Percentiles rank a stretch among this genome's conserved stretches.
Evolutionary conservation across 2,113 vertebrate genomes (phyloP).

Genomic region (Melanotaenia duboulayi): DNA sequence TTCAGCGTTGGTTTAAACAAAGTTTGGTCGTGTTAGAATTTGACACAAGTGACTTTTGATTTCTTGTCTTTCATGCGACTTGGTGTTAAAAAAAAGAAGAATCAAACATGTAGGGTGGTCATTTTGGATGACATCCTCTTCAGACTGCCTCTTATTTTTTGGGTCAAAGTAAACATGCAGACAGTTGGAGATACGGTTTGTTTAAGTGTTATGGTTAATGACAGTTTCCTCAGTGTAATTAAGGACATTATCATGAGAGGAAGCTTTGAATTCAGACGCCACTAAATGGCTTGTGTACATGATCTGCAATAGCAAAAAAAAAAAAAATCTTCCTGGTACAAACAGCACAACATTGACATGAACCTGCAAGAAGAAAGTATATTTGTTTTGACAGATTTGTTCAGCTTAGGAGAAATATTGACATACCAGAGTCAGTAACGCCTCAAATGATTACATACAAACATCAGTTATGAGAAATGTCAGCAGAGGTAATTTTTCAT

Average conservation of each 20-base stretch:
- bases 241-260: neutral
- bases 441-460: neutral
- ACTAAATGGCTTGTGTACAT: too few species aligned
- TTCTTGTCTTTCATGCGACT: constrained; percentile 10
- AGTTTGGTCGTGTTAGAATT: too few species aligned
- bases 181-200: neutral
- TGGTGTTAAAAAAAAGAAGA: neutral
- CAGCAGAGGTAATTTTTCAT: neutral
- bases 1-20: too few species aligned
- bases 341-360: neutral
- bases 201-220: neutral
- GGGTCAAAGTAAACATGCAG: constrained; percentile 11
- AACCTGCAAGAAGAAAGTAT: neutral
- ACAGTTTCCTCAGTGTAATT: constrained; percentile 16
- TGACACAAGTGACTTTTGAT: neutral
- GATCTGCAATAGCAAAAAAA: too few species aligned
- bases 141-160: constrained; percentile 7
- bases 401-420: neutral
- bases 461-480: neutral
- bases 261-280: neutral
- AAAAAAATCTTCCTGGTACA: neutral
- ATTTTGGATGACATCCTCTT: neutral
- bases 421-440: neutral
- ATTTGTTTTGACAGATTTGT: neutral
- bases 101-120: neutral